These are phyloP conservation scores for Drosophila tropicalis DNA, from an alignment of 1,140 invertebrate genomes.

Conservation along the genomic window DNA sequence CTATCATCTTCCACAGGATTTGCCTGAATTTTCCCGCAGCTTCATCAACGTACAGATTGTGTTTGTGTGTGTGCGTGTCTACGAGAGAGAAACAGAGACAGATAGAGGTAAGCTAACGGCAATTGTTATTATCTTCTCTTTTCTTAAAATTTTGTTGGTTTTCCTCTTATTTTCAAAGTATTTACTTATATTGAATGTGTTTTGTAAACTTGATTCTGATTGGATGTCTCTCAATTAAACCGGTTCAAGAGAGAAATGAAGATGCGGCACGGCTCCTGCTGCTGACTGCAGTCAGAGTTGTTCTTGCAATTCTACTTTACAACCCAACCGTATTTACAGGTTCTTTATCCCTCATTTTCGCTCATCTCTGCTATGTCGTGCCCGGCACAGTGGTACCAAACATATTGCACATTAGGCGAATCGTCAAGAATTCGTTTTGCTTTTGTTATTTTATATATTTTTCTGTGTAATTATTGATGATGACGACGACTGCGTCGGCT, in stretches of 20 bases:
- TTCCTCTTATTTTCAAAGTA: constrained; percentile 4
- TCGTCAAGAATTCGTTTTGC: constrained; percentile 16
- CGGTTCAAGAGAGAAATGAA: constrained; percentile 52
- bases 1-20: constrained; percentile 8
- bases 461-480: constrained; percentile 23
- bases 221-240: constrained; percentile 76
- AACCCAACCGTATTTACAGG: neutral
- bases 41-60: constrained; percentile 8
- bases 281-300: constrained; percentile 15
- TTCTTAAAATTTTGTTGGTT: constrained; percentile 2
- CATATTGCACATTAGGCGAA: constrained; percentile 20
- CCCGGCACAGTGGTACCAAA: constrained; percentile 55
- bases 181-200: constrained; percentile 36
- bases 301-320: constrained; percentile 23
- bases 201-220: constrained; percentile 76
- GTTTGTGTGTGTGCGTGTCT: constrained; percentile 14
- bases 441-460: constrained; percentile 19
- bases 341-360: constrained; percentile 8
- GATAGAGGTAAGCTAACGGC: constrained; percentile 33
- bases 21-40: constrained; percentile 46
- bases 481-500: neutral
- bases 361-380: constrained; percentile 15
- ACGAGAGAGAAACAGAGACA: constrained; percentile 24
- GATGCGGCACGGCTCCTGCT: constrained; percentile 18
- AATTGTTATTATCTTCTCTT: constrained; percentile 10